Percentiles rank a stretch among this genome's conserved stretches.
Evolutionary conservation across 2,113 vertebrate species (phyloP).

Genomic region (Cervus canadensis): DNA sequence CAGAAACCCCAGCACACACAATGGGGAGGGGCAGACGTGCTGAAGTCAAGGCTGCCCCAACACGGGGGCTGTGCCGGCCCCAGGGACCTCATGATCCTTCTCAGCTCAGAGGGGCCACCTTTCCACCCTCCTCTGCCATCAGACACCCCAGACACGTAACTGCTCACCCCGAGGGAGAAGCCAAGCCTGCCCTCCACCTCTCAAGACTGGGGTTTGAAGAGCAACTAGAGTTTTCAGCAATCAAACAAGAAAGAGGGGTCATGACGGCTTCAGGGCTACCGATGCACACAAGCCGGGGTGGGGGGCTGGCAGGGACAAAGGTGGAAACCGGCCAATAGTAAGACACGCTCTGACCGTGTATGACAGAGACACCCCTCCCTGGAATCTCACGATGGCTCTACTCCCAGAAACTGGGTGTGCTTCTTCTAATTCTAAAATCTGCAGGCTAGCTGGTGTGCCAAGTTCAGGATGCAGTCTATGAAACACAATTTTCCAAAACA

Average conservation of each 20-base stretch:
- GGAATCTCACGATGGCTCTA: not conserved
- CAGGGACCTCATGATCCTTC: not conserved
- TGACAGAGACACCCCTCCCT: not conserved
- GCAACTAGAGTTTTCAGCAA: too few species aligned
- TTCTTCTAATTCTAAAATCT: not conserved
- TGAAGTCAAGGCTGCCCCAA: not conserved
- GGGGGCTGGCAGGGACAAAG: rapidly evolving
- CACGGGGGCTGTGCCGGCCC: rapidly evolving
- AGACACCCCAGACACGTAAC: not conserved
- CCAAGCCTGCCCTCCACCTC: not conserved
- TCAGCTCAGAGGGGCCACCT: rapidly evolving
- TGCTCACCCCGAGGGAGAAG: not conserved
- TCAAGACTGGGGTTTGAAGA: not conserved
- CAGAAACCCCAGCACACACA: not conserved
- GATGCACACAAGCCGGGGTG: not conserved
- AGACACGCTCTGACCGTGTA: not conserved
- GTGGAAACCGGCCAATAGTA: rapidly evolving
- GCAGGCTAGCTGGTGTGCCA: not conserved
- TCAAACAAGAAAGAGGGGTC: not conserved
- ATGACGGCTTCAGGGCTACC: rapidly evolving
- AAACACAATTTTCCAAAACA: not conserved
- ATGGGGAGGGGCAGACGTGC: rapidly evolving
- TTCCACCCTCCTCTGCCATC: not conserved
- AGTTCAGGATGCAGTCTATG: not conserved
- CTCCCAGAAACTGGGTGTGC: not conserved